Percentiles rank a stretch among this genome's conserved stretches.
These are phyloP conservation scores for Mesochorus sp. DNA, from an alignment of 2,888 invertebrate species.

Conservation along the genomic window DNA sequence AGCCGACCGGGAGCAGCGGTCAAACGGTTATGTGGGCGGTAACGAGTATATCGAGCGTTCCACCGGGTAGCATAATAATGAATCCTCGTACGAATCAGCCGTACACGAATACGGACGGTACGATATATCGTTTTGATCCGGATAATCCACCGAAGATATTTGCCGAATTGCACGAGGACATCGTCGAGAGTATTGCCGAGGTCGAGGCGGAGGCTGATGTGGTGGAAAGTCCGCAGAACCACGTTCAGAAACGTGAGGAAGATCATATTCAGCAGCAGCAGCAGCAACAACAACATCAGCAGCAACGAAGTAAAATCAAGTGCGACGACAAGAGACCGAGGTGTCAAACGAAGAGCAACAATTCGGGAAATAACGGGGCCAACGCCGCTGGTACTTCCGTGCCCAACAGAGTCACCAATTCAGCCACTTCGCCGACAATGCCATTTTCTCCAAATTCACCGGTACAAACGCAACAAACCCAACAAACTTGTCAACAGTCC, in stretches of 20 bases:
- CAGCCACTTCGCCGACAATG: constrained; percentile 78
- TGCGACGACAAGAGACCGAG: constrained; percentile 67
- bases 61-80: constrained; percentile 93
- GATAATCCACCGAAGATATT: constrained; percentile 85
- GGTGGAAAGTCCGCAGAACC: background rate
- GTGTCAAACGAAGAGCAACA: constrained; percentile 59
- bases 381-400: background rate
- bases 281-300: constrained; percentile 57
- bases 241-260: constrained; percentile 40
- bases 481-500: constrained; percentile 37
- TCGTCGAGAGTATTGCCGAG: constrained; percentile 62
- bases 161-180: constrained; percentile 60
- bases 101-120: constrained; percentile 89
- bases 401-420: constrained; percentile 71
- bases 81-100: constrained; percentile 92
- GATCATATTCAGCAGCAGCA: constrained; percentile 58
- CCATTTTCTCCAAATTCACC: constrained; percentile 74
- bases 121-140: constrained; percentile 90
- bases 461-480: constrained; percentile 55
- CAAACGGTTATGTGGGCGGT: constrained; percentile 92
- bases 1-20: constrained; percentile 66
- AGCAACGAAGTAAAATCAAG: constrained; percentile 49
- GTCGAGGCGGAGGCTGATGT: constrained; percentile 44
- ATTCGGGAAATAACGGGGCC: constrained; percentile 1
- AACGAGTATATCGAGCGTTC: constrained; percentile 92